These are phyloP conservation scores for Colletes latitarsis DNA, from an alignment of 1,140 invertebrate species.

Conservation along the genomic window DNA sequence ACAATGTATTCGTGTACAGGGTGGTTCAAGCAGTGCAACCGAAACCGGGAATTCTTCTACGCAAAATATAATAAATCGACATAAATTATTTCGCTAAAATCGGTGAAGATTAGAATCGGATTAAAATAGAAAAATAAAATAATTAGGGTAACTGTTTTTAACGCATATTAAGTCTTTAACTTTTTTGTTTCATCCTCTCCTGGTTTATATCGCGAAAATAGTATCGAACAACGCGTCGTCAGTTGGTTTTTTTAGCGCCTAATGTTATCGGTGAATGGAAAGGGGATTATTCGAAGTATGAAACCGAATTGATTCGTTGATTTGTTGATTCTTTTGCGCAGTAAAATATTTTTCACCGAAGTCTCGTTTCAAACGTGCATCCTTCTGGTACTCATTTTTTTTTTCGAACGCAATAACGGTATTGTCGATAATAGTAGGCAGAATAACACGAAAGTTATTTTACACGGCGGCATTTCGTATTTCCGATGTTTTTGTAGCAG, in stretches of 20 bases:
- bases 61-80: no score
- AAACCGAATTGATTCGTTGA: neutral
- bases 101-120: no score
- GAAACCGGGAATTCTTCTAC: no score
- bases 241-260: neutral
- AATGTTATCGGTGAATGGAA: neutral
- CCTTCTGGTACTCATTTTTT: neutral
- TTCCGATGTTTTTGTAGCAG: conserved; percentile 35
- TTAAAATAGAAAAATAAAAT: no score
- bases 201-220: no score
- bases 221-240: neutral
- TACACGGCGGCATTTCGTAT: conserved; percentile 30
- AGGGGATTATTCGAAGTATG: neutral
- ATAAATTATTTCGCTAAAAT: no score
- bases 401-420: neutral
- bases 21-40: no score
- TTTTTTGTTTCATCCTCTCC: no score
- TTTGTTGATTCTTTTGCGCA: no score
- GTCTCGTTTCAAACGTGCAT: neutral
- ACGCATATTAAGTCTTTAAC: no score
- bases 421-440: neutral
- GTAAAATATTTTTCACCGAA: conserved; percentile 1
- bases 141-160: no score
- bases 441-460: conserved; percentile 28
- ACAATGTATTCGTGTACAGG: neutral